Evolutionary conservation across 2,797 vertebrate species (phyloP), one percentile per base, ranked within the genome.

Genomic region (Cryptoprocta ferox): DNA sequence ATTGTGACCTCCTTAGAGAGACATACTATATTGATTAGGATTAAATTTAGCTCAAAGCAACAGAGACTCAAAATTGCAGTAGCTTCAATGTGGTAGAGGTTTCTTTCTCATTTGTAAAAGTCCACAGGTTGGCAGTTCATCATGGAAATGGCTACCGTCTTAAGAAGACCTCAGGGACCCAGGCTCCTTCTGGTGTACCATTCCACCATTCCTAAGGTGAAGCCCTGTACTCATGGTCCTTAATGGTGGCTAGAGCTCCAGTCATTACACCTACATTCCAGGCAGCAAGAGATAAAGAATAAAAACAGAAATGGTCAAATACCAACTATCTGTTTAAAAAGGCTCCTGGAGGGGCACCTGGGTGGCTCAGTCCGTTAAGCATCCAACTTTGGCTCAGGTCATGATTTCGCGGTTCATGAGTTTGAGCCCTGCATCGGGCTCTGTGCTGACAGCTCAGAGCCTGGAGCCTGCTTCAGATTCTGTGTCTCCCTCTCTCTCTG

Each of bases 241-340:
- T 42, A 32, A 53, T 42, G 73, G 70, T 59, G 7, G 63, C 76
- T 56, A 73, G 71, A 73, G 71, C n/a, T 56, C 61, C 30, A 39
- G 24, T 65, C 59, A 61, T 90, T 61, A 61, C 11, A 39, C 73
- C 59, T 61, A 32, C 15, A 48, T 78, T 86, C 66, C 70, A 81
- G 56, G 79, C 45, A 84, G 45, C 15, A 94, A 95, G 78, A 92
- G 61, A 89, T 89, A 61, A 96, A 80, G 50, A 90, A 37, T 73
- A 88, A 90, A 90, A 66, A 45, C 30, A 70, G 11, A 90, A 94
- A 89, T 79, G 24, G 21, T 59, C 66, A 86, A 79, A 66, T 71
- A 89, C 61, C 81, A 89, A 65, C 35, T 80, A 8, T 79, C 63
- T 73, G 53, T 81, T 94, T 37, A 39, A 32, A n/a, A 91, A 81